These are phyloP conservation scores for Anolis sagrei DNA, from an alignment of 2,113 vertebrate species.

Conservation along the genomic window DNA sequence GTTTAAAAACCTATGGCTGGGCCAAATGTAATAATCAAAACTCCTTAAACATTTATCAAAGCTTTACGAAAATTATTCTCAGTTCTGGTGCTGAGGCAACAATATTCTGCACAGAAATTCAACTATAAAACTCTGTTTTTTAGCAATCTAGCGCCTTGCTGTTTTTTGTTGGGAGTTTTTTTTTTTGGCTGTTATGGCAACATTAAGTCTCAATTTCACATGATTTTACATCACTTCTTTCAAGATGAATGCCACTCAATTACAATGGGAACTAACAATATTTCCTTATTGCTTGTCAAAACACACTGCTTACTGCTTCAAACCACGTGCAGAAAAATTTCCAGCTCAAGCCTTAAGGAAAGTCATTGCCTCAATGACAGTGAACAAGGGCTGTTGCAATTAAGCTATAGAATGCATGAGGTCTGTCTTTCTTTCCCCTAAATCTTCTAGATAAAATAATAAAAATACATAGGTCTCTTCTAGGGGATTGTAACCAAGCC, in stretches of 20 bases:
- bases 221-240: slow-evolving; percentile 56
- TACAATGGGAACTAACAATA: slow-evolving; percentile 51
- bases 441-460: not conserved
- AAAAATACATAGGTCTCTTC: too few relatives aligned
- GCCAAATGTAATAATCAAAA: too few relatives aligned
- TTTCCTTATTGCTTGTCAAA: slow-evolving; percentile 49
- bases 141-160: slow-evolving; percentile 56
- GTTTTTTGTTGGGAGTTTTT: slow-evolving; percentile 43
- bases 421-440: too few relatives aligned
- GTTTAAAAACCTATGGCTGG: too few relatives aligned
- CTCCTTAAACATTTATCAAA: slow-evolving; percentile 48
- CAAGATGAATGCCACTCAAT: slow-evolving; percentile 55
- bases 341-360: not conserved
- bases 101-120: slow-evolving; percentile 54
- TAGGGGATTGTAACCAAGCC: too few relatives aligned
- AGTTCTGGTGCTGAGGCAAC: slow-evolving; percentile 43
- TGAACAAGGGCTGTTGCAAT: not conserved
- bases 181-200: slow-evolving; percentile 66
- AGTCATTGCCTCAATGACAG: not conserved
- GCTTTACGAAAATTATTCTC: slow-evolving; percentile 41
- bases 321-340: slow-evolving; percentile 19
- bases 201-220: slow-evolving; percentile 63
- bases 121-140: slow-evolving; percentile 65
- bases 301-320: slow-evolving; percentile 23
- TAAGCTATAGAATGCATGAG: not conserved